Evolutionary conservation across 2,797 vertebrate species (phyloP), one percentile per base, ranked within the genome.

Genomic region (Lepus oiostolus): DNA sequence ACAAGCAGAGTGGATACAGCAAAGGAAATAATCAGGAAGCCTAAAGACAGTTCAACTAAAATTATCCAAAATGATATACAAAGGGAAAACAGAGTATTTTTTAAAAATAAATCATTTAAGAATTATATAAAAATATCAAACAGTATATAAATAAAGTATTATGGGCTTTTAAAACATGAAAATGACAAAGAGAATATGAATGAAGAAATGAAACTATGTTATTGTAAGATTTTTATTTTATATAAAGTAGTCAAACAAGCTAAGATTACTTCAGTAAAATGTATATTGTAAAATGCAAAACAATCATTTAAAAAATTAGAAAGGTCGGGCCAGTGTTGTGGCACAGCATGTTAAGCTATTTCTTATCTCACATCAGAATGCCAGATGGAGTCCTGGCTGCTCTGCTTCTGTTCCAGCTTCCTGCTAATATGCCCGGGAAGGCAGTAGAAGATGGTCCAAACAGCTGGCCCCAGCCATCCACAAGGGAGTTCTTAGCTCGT

Each of bases 11-110:
- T 63, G 24, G n/a, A 75, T 58, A 19, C 22, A 84, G 32, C 60
- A 88, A 84, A 91, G 7, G 60, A 88, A 91, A 91, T 63, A 60
- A 91, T 42, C 38, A 88, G 38, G 32, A 85, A 85, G 54, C 47
- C 7, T n/a, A 16, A 85, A 94, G 26, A 85, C 28, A 63, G 17
- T 32, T 32, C 30, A 32, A 65, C 14, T 47, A 50, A 76, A 75
- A 76, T 75, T 76, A 76, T 75, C 21, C 38, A 35, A 63, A 75
- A 9, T 68, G 12, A 62, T 74, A 86, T 4, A 60, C 21, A 63
- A 75, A 63, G 70, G 19, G 21, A 50, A 75, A 75, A 85, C n/a
- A 30, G 54, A 74, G 28, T 26, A 0, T n/a, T 50, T 47, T 63
- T 10, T 1, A 71, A 38, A 52, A 47, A 67, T 22, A 81, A 26